Conservation (phyloP, 2,888 invertebrate genomes). For the Thalpophila matura region DNA sequence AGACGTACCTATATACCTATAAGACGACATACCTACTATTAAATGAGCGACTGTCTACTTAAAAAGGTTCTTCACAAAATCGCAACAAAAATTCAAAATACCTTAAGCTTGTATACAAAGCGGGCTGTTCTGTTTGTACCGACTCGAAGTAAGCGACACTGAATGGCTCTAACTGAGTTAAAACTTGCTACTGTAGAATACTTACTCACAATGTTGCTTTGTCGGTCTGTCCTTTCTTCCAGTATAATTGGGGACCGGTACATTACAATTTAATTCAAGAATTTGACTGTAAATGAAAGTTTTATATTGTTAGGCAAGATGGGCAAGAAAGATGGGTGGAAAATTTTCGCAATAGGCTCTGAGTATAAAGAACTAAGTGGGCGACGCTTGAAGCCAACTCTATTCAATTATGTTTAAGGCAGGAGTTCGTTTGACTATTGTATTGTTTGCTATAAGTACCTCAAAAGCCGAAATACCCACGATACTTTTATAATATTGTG, state of each 20-base stretch:
- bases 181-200: slow-evolving; percentile 66
- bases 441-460: neutral
- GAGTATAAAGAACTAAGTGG: neutral
- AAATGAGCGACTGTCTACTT: neutral
- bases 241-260: slow-evolving; percentile 67
- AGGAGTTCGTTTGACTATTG: neutral
- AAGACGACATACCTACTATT: too few species aligned
- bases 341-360: slow-evolving; percentile 8
- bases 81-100: slow-evolving; percentile 26
- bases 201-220: slow-evolving; percentile 69
- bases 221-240: slow-evolving; percentile 65
- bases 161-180: slow-evolving; percentile 70
- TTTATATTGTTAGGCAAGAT: slow-evolving; percentile 44
- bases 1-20: too few species aligned
- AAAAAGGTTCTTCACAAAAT: slow-evolving; percentile 11
- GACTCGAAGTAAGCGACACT: slow-evolving; percentile 56
- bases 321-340: neutral
- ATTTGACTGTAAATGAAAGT: slow-evolving; percentile 57
- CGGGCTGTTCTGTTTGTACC: slow-evolving; percentile 40
- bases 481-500: neutral
- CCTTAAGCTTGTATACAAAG: slow-evolving; percentile 46
- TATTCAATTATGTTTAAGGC: neutral
- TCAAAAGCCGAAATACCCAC: neutral
- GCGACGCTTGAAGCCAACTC: slow-evolving; percentile 5
- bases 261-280: slow-evolving; percentile 65